Conservation (phyloP, 2,797 vertebrate genomes). For the Sebastes umbrosus region DNA sequence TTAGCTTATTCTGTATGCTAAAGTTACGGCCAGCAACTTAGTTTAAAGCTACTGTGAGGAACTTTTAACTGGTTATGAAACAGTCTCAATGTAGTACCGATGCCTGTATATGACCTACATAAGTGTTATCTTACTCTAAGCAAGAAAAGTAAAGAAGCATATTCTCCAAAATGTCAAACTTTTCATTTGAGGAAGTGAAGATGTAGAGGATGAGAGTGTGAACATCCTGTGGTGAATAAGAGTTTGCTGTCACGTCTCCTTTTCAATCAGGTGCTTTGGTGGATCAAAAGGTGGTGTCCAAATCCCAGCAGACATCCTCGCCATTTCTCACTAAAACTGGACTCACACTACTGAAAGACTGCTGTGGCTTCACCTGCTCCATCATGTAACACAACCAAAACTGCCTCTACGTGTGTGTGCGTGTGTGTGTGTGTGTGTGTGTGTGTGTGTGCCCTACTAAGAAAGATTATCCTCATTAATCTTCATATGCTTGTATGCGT, state of each 20-base stretch:
- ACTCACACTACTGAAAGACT: slow-evolving; percentile 88
- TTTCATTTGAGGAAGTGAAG: neutral
- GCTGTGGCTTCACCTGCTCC: slow-evolving; percentile 90
- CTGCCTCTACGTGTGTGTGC: neutral
- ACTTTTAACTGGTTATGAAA: too few relatives aligned
- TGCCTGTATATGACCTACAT: too few relatives aligned
- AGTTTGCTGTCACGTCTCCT: neutral
- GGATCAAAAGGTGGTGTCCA: slow-evolving; percentile 78
- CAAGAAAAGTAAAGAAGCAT: neutral
- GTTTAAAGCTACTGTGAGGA: neutral
- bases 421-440: neutral
- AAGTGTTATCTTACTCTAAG: neutral
- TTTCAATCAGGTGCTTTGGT: slow-evolving; percentile 68
- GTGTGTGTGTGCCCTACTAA: neutral
- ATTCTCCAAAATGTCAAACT: neutral
- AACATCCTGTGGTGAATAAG: neutral
- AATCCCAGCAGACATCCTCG: slow-evolving; percentile 79
- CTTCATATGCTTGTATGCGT: neutral
- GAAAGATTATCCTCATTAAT: neutral
- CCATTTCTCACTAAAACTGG: slow-evolving; percentile 84
- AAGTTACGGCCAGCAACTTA: neutral
- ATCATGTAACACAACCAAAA: slow-evolving; percentile 83
- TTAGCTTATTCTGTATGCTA: neutral
- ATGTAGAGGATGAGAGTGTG: neutral
- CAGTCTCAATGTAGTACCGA: too few relatives aligned